These are phyloP conservation scores for Eclectus roratus DNA, from an alignment of 2,113 vertebrate species.

Conservation along the genomic window DNA sequence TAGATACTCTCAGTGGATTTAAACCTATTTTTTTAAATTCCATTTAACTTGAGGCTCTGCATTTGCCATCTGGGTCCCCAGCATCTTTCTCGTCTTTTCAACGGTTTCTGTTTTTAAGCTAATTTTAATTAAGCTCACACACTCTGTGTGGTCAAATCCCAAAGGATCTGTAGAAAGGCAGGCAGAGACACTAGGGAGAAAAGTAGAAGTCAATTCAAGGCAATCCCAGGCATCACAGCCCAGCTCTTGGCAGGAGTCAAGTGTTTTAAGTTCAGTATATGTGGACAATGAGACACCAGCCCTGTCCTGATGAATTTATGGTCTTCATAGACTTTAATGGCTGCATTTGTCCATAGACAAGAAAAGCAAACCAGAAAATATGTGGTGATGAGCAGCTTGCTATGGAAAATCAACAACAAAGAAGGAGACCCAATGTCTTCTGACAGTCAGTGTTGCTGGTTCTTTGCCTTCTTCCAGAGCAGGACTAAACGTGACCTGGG, in stretches of 20 bases:
- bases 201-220: neutral
- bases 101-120: slow-evolving; percentile 15
- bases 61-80: slow-evolving; percentile 33
- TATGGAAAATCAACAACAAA: neutral
- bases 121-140: slow-evolving; percentile 37
- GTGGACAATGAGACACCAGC: neutral
- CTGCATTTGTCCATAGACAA: neutral
- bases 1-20: slow-evolving; percentile 36
- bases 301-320: neutral
- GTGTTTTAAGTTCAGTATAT: neutral
- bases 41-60: slow-evolving; percentile 26
- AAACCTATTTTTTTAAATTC: neutral
- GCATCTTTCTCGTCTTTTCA: neutral
- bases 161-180: neutral
- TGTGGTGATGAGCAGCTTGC: neutral
- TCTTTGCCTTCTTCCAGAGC: neutral
- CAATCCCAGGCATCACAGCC: neutral
- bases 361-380: neutral
- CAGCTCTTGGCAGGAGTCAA: neutral
- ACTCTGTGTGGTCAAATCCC: slow-evolving; percentile 17
- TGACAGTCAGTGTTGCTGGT: fast-evolving
- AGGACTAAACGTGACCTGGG: neutral
- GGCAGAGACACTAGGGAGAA: neutral
- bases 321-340: neutral
- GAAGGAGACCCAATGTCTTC: neutral